phyloP scores from a whole-genome alignment of 2,888 invertebrate genomes.

The Standfussiana lucernea region DNA sequence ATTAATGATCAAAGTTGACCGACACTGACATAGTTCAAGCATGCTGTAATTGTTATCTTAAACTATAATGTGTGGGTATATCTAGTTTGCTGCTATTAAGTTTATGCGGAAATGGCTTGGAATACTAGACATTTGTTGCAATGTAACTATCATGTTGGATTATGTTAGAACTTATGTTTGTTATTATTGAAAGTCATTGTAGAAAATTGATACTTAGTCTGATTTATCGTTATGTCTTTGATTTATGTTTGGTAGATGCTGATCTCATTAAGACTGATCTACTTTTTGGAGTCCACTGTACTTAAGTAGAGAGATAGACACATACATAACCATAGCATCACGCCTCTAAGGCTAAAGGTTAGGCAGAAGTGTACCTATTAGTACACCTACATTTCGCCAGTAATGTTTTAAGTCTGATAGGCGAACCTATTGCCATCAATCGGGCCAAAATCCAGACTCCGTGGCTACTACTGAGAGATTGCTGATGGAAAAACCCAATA shows the following conservation, averaged over 20 bases:
- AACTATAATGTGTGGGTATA: slow-evolving; percentile 37
- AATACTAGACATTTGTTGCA: slow-evolving; percentile 41
- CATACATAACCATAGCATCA: too few relatives aligned
- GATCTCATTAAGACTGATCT: neutral
- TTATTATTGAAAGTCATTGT: slow-evolving; percentile 11
- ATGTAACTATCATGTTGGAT: slow-evolving; percentile 8
- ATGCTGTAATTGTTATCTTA: slow-evolving; percentile 54
- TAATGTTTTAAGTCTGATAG: too few relatives aligned
- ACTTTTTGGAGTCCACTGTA: neutral
- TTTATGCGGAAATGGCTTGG: slow-evolving; percentile 12
- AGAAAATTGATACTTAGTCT: slow-evolving; percentile 12
- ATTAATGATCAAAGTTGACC: slow-evolving; percentile 61
- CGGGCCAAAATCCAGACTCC: too few relatives aligned
- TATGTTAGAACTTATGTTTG: neutral
- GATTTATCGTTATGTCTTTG: slow-evolving; percentile 9
- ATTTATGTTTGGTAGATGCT: neutral
- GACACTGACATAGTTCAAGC: slow-evolving; percentile 45
- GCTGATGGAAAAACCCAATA: too few relatives aligned
- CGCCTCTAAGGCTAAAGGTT: too few relatives aligned
- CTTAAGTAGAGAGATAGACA: neutral
- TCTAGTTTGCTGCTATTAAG: slow-evolving; percentile 20
- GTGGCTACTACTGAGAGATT: too few relatives aligned
- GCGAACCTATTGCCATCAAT: too few relatives aligned
- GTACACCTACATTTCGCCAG: too few relatives aligned
- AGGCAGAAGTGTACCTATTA: too few relatives aligned